Base-by-base conservation (phyloP, 2,888 invertebrate genomes). In the Orthosia cruda region DNA sequence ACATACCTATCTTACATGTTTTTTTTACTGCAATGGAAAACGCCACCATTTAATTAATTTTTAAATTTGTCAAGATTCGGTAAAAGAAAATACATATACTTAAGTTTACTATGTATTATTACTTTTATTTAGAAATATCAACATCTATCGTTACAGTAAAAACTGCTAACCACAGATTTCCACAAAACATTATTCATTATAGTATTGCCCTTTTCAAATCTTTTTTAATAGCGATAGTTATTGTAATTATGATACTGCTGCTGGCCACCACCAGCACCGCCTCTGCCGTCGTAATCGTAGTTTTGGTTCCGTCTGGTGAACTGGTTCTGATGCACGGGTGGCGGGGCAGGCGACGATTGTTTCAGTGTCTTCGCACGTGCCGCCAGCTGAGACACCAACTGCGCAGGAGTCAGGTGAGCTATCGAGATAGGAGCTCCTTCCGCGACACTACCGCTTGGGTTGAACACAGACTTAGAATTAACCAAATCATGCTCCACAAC, bases 291-390 rank as follows among this genome's bases (percentile, higher is more conserved):
- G 81, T 92, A 93, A 65, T 92, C 89, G 78, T 91, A 90, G 80
- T 83, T 83, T 15, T 87, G 85, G 57, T 88, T 89, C 49, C 93
- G 88, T 69, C 93, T 83, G 62, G 50, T 67, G 71, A 86, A 92
- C 83, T 92, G 93, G 65, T 87, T 90, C 67, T 79, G 74, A 49
- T 50, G 77, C 84, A 87, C 54, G 12, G 74, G n/a, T 15, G 68
- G 50, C n/a, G 83, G 59, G 11, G 87, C 76, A 62, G 87, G 90
- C 54, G 94, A 94, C 0, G 89, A 72, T 63, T 96, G 93, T 86
- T 96, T 94, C 84, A 96, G 76, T 1, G 96, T 95, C 89, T 96
- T 96, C 80, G 96, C 96, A 45, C 96, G 93, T 15, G 96, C 96
- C 40, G 96, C 96, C 61, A 96, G 85, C 88, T 96, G 96, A 0